Evolutionary conservation across 2,113 vertebrate genomes (phyloP).

Genomic region (Corynorhinus townsendii): DNA sequence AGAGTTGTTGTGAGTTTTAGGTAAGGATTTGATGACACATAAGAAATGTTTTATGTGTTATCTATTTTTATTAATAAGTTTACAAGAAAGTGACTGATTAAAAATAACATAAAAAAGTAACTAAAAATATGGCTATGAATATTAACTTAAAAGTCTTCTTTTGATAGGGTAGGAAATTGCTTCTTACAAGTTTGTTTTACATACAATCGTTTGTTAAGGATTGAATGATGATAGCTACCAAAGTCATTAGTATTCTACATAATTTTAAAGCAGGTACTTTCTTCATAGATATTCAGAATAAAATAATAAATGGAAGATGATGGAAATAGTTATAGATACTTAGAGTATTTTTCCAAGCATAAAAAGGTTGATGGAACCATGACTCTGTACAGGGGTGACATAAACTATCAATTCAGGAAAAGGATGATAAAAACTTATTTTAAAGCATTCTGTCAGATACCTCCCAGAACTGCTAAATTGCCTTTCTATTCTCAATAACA

Average conservation of each 20-base stretch:
- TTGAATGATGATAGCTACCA: conserved; percentile 3
- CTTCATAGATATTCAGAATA: conserved; percentile 12
- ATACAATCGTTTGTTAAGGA: not conserved
- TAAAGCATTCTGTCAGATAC: conserved; percentile 61
- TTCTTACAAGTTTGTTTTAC: conserved; percentile 36
- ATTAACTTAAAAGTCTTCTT: conserved; percentile 1
- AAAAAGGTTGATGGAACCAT: conserved; percentile 41
- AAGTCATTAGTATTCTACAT: conserved; percentile 27
- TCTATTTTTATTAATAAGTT: not conserved
- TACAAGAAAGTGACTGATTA: not conserved
- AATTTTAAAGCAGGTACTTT: conserved; percentile 20
- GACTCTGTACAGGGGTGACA: not conserved
- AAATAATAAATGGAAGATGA: conserved; percentile 36
- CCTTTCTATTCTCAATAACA: conserved; percentile 69
- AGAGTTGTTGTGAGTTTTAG: not conserved
- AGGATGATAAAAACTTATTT: conserved; percentile 59
- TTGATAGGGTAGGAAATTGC: not conserved
- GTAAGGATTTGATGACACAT: not conserved
- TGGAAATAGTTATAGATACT: conserved; percentile 5
- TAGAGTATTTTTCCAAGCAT: conserved; percentile 35
- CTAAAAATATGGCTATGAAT: not conserved
- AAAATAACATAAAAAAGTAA: conserved; percentile 5
- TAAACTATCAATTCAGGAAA: conserved; percentile 62
- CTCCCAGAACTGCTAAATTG: conserved; percentile 63
- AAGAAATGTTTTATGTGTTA: not conserved